Conservation (phyloP, 2,888 invertebrate genomes). For the Cerastis leucographa region DNA sequence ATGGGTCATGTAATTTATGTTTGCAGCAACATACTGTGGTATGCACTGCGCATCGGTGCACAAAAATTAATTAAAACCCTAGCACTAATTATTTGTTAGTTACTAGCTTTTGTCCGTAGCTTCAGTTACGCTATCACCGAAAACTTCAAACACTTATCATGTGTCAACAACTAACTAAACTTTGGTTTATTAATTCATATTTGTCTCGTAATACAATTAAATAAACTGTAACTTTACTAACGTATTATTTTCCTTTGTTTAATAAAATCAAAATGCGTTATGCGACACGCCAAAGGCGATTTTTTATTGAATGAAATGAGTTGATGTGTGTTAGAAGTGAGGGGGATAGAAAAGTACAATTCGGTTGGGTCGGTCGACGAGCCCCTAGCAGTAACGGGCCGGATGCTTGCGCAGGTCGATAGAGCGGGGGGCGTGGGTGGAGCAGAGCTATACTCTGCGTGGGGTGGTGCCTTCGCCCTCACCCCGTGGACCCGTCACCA, state of each 20-base stretch:
- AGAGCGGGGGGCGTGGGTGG: constrained; percentile 87
- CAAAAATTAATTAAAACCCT: constrained; percentile 10
- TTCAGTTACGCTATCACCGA: background rate
- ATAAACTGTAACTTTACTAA: constrained; percentile 4
- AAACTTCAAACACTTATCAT: background rate
- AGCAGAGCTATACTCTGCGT: constrained; percentile 81
- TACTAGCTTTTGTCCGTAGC: background rate
- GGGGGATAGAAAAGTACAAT: constrained; percentile 76
- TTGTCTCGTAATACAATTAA: constrained; percentile 9
- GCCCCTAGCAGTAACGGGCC: constrained; percentile 75
- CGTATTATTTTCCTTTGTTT: constrained; percentile 13
- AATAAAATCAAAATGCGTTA: constrained; percentile 1
- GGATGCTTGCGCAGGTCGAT: constrained; percentile 89
- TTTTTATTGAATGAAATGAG: constrained; percentile 70
- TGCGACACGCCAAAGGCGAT: constrained; percentile 59
- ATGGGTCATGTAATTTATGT: constrained; percentile 60
- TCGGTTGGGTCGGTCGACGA: constrained; percentile 75
- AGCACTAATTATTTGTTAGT: background rate
- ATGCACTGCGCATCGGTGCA: constrained; percentile 42
- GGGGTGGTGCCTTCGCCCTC: constrained; percentile 89
- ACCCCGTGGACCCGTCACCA: constrained; percentile 79
- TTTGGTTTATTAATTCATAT: background rate
- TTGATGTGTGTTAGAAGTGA: constrained; percentile 63
- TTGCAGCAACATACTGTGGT: constrained; percentile 46
- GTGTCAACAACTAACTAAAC: background rate